A percentile compares a stretch with the other conserved stretches of the same genome.
These are phyloP conservation scores for Drosophila pseudotakahashii DNA, from an alignment of 2,888 invertebrate genomes.

Conservation along the genomic window DNA sequence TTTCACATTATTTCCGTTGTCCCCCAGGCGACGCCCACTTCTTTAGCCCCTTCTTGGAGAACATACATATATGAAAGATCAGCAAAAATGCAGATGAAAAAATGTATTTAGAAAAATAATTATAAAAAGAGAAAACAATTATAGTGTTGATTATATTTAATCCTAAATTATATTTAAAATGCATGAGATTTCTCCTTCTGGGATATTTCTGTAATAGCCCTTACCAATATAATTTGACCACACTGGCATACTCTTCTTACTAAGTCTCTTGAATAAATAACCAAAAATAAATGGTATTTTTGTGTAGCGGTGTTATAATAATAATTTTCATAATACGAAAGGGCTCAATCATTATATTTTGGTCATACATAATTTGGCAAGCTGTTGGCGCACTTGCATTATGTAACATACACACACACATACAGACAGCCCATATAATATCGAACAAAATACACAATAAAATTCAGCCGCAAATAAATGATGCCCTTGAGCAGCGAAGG, in stretches of 20 bases:
- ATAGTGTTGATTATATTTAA: too few relatives aligned
- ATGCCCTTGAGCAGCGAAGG: conserved; percentile 71
- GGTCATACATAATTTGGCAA: conserved; percentile 50
- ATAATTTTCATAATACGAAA: conserved; percentile 54
- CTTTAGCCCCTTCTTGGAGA: neutral
- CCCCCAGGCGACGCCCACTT: conserved; percentile 18
- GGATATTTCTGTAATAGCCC: too few relatives aligned
- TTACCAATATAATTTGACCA: neutral
- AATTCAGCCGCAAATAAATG: conserved; percentile 78
- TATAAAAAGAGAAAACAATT: too few relatives aligned
- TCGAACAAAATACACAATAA: conserved; percentile 79
- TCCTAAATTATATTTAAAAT: too few relatives aligned
- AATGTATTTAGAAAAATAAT: too few relatives aligned
- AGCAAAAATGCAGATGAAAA: neutral
- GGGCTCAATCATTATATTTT: conserved; percentile 38
- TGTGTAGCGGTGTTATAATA: conserved; percentile 8
- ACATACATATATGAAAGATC: conserved; percentile 14
- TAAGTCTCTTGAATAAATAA: neutral
- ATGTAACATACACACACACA: conserved; percentile 30
- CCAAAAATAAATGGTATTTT: neutral
- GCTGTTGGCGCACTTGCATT: conserved; percentile 57
- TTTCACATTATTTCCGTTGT: conserved; percentile 55
- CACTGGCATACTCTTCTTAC: neutral
- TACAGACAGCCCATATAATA: conserved; percentile 46
- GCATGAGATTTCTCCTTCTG: too few relatives aligned